These are phyloP conservation scores for Holacanthus passer DNA, from an alignment of 2,113 vertebrate genomes.

Conservation along the genomic window DNA sequence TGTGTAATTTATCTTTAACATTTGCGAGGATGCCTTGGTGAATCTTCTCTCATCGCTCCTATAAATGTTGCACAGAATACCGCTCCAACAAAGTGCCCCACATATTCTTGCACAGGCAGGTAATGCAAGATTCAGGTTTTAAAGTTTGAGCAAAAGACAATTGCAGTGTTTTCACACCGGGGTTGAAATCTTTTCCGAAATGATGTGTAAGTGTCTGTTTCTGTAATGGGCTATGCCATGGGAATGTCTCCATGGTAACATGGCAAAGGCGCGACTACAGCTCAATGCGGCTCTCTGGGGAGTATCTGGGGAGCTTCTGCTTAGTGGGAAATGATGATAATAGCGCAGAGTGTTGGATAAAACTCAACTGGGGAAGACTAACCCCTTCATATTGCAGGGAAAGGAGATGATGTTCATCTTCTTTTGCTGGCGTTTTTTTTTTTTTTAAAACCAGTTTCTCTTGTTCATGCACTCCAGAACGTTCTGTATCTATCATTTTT, in stretches of 20 bases:
- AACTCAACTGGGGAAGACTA: conserved; percentile 71
- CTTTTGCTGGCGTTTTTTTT: conserved; percentile 20
- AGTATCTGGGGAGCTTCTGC: conserved; percentile 76
- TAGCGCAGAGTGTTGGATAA: conserved; percentile 75
- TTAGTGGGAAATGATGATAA: conserved; percentile 80
- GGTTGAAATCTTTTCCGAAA: conserved; percentile 68
- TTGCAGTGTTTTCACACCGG: conserved; percentile 73
- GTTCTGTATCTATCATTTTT: conserved; percentile 25
- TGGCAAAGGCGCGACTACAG: conserved; percentile 74
- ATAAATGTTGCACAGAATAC: not conserved
- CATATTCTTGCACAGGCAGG: conserved; percentile 8
- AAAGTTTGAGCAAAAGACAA: conserved; percentile 58
- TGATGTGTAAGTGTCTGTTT: conserved; percentile 81
- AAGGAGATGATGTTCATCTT: conserved; percentile 50
- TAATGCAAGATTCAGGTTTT: conserved; percentile 22
- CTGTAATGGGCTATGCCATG: conserved; percentile 79
- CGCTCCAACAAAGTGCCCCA: not conserved
- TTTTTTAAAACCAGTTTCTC: conserved; percentile 8
- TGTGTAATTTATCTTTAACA: conserved; percentile 29
- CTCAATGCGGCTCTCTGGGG: conserved; percentile 80
- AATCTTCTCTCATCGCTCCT: not conserved
- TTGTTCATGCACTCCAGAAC: conserved; percentile 17
- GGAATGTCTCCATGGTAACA: conserved; percentile 83
- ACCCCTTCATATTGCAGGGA: conserved; percentile 61
- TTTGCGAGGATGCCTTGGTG: conserved; percentile 11